phyloP scores from a whole-genome alignment of 2,797 vertebrate genomes.

The Toxotes lorentzi region DNA sequence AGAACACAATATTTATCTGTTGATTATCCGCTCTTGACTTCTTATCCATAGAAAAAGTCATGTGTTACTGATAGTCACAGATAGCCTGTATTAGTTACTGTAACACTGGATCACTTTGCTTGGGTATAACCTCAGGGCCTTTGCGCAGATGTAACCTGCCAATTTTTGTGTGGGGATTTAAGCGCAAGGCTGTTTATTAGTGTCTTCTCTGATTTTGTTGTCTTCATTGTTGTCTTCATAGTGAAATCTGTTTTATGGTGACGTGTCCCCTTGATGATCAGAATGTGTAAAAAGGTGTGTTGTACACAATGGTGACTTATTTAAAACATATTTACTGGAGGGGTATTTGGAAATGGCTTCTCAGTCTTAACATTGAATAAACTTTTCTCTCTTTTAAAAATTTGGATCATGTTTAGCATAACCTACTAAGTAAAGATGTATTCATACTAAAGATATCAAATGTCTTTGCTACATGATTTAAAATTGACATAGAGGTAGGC shows the following conservation, averaged over 20 bases:
- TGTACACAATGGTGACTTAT: slow-evolving; percentile 62
- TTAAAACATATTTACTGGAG: slow-evolving; percentile 49
- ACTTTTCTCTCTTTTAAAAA: slow-evolving; percentile 31
- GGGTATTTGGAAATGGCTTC: slow-evolving; percentile 34
- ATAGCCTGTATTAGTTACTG: slow-evolving; percentile 19
- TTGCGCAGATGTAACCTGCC: slow-evolving; percentile 11
- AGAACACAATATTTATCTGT: slow-evolving; percentile 52
- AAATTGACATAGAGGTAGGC: not conserved
- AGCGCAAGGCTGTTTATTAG: slow-evolving; percentile 27
- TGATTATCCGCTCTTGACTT: slow-evolving; percentile 20
- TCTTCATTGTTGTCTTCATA: slow-evolving; percentile 17
- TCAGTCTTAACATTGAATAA: slow-evolving; percentile 61
- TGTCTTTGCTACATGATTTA: not conserved
- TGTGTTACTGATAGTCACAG: slow-evolving; percentile 29
- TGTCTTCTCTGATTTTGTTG: slow-evolving; percentile 16
- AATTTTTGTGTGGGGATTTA: slow-evolving; percentile 24
- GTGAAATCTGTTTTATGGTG: slow-evolving; percentile 19
- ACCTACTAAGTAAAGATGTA: not conserved
- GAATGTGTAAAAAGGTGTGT: slow-evolving; percentile 31
- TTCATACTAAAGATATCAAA: not conserved
- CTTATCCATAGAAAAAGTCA: not conserved
- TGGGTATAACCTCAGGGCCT: slow-evolving; percentile 40
- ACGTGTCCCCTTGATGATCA: slow-evolving; percentile 28
- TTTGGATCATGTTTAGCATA: not conserved
- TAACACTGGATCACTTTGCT: slow-evolving; percentile 26